Conservation (phyloP, 2,113 vertebrate genomes). For the Microcebus tavaratra region DNA sequence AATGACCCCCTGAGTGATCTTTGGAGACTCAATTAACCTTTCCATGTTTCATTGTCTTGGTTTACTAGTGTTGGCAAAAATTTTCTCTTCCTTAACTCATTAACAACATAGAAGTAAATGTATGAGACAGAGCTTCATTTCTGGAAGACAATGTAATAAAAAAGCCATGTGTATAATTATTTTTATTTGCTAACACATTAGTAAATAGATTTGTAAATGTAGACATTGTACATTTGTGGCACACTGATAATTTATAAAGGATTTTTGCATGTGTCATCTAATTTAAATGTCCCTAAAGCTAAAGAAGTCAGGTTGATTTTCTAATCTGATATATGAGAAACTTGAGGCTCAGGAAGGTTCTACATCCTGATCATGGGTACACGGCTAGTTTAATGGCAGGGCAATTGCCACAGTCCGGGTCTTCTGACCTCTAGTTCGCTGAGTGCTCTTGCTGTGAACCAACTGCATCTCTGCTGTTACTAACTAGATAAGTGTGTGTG, state of each 20-base stretch:
- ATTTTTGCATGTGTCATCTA: neutral
- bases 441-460: neutral
- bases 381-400: neutral
- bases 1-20: neutral
- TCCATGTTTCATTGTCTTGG: neutral
- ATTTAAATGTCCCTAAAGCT: neutral
- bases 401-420: neutral
- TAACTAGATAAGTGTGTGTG: neutral
- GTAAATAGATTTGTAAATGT: neutral
- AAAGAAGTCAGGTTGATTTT: neutral
- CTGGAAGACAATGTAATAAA: neutral
- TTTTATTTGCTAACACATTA: conserved; percentile 29
- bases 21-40: neutral
- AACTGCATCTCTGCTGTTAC: neutral
- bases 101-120: neutral
- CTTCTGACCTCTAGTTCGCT: neutral
- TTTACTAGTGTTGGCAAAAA: neutral
- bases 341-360: neutral
- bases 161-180: neutral
- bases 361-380: neutral
- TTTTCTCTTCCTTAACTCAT: neutral
- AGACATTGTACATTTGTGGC: neutral
- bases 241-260: neutral
- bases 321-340: neutral
- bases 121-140: neutral